Evolutionary conservation across 2,113 vertebrate species (phyloP).

Genomic region (Tenrec ecaudatus): DNA sequence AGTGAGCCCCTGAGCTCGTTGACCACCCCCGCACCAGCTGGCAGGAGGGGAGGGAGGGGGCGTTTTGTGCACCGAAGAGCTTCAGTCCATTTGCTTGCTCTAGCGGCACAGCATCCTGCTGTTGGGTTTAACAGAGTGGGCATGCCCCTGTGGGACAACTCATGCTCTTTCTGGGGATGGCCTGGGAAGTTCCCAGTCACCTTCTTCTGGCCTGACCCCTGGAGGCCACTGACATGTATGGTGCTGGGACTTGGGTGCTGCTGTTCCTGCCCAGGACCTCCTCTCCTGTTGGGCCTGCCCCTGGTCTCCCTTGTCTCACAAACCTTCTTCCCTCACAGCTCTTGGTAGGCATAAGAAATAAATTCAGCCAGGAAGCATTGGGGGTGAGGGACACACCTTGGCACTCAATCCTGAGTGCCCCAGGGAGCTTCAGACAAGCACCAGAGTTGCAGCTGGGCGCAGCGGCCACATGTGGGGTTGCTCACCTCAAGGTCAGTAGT

Average conservation of each 20-base stretch:
- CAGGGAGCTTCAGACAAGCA: rapidly evolving
- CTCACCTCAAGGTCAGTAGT: neutral
- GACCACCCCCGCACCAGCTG: neutral
- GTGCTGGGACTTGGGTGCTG: too few relatives aligned
- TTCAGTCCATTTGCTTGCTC: neutral
- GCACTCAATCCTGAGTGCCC: too few relatives aligned
- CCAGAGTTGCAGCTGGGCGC: neutral
- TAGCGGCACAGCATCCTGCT: rapidly evolving
- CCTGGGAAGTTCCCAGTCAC: neutral
- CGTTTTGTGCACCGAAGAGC: neutral
- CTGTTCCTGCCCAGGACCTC: rapidly evolving
- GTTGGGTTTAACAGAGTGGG: neutral
- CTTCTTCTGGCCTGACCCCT: neutral
- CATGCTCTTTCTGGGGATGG: neutral
- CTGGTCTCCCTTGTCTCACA: rapidly evolving
- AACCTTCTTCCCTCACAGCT: rapidly evolving
- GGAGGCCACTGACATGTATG: rapidly evolving
- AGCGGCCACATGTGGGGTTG: neutral
- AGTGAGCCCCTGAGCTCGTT: neutral
- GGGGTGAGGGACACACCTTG: rapidly evolving
- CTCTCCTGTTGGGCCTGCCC: rapidly evolving
- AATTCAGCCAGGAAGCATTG: neutral
- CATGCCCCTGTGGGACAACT: rapidly evolving
- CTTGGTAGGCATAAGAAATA: neutral
- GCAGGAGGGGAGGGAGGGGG: neutral